Conservation (phyloP, 92 coral and sea anemone genomes). For the Bergia puertoricense region DNA sequence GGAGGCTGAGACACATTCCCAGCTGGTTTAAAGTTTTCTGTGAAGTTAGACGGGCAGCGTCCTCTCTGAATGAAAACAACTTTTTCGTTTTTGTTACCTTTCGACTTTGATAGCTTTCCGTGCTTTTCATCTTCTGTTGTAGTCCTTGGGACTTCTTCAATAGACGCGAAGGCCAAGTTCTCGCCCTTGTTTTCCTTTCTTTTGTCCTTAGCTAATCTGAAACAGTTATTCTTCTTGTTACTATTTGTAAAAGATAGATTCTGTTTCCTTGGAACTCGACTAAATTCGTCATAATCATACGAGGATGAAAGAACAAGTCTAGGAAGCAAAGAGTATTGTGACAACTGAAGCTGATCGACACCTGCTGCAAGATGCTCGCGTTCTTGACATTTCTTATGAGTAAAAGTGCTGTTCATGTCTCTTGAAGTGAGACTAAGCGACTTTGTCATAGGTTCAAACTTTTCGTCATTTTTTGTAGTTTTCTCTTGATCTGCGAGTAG, state of each 20-base stretch:
- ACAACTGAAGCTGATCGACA: not conserved
- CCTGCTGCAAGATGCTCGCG: not conserved
- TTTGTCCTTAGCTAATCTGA: not conserved
- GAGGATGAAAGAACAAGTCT: constrained; percentile 13
- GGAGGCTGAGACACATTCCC: not conserved
- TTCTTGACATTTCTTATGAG: not conserved
- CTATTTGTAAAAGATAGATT: not conserved
- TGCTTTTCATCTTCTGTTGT: not conserved
- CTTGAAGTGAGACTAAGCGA: constrained; percentile 6
- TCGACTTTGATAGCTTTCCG: not conserved
- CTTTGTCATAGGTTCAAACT: constrained; percentile 1
- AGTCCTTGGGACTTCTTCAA: not conserved
- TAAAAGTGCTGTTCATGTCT: not conserved
- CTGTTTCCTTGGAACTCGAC: not conserved
- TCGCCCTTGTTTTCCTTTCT: constrained; percentile 2
- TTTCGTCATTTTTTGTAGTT: not conserved
- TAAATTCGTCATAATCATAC: constrained; percentile 1
- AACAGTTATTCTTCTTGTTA: not conserved
- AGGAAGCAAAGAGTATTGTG: constrained; percentile 2
- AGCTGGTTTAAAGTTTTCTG: not conserved
- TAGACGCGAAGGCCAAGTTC: not conserved
- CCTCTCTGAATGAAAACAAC: constrained; percentile 2
- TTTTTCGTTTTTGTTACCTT: not conserved
- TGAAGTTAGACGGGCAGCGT: not conserved
- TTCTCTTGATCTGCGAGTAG: not conserved